A percentile compares a stretch with the other conserved stretches of the same genome.
Conservation (phyloP, 2,888 invertebrate genomes). For the Griposia aprilina region DNA sequence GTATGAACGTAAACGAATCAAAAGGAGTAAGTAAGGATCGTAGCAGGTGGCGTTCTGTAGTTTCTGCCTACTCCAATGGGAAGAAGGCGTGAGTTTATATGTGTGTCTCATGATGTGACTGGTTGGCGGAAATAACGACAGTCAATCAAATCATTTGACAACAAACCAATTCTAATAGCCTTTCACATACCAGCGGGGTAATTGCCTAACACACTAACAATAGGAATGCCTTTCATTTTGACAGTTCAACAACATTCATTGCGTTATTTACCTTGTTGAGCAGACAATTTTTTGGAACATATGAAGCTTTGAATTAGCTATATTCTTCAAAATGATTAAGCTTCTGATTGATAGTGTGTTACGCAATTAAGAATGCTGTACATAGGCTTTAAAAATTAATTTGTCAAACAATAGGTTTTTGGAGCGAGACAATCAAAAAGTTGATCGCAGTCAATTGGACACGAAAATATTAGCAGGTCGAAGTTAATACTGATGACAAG, state of each 20-base stretch:
- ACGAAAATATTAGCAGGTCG: neutral
- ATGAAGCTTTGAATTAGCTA: no score
- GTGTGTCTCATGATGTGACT: neutral
- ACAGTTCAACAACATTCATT: no score
- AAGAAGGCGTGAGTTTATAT: neutral
- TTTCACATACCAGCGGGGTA: neutral
- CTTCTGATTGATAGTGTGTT: no score
- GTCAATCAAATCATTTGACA: neutral
- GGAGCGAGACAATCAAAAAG: neutral
- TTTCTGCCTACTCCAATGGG: neutral
- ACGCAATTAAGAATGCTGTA: no score
- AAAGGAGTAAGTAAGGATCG: neutral
- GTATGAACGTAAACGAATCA: neutral
- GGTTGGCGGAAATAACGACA: neutral
- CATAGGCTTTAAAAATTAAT: neutral
- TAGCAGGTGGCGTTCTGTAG: neutral
- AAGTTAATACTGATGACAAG: conserved; percentile 15
- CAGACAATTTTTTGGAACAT: no score
- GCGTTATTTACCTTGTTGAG: no score
- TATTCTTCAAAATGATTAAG: no score
- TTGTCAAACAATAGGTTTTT: conserved; percentile 1
- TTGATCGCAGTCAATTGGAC: conserved; percentile 6
- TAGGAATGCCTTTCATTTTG: no score
- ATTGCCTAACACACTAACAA: no score
- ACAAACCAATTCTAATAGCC: neutral